Evolutionary conservation across 2,797 vertebrate species (phyloP).

Genomic region (Tauraco hartlaubi): DNA sequence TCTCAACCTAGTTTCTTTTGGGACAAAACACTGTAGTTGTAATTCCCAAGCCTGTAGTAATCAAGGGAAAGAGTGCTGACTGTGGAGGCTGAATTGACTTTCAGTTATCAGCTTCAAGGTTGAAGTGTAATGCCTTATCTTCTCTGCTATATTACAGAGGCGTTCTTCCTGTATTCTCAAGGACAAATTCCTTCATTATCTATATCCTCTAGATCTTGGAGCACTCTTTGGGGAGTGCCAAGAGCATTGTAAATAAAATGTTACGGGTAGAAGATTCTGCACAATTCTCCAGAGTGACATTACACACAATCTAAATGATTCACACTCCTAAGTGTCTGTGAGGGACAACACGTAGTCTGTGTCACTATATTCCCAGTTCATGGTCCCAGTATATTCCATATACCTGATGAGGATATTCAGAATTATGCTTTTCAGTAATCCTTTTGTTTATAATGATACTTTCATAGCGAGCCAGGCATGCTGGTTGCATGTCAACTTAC

Average conservation of each 20-base stretch:
- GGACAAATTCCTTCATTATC: slow-evolving; percentile 8
- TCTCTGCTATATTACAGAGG: neutral
- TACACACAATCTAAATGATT: neutral
- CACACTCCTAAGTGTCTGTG: neutral
- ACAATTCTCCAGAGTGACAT: neutral
- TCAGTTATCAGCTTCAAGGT: neutral
- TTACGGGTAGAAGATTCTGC: neutral
- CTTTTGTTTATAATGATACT: neutral
- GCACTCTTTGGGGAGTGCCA: neutral
- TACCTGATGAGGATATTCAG: neutral
- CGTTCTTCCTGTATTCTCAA: neutral
- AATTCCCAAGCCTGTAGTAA: neutral
- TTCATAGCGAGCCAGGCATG: neutral
- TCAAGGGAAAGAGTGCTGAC: neutral
- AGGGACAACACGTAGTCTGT: neutral
- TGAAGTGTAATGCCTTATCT: neutral
- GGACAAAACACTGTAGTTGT: neutral
- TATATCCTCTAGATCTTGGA: neutral
- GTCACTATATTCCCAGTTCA: neutral
- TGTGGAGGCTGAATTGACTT: neutral
- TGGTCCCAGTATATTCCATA: neutral
- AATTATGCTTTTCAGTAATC: neutral
- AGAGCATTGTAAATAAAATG: neutral
- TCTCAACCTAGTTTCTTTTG: neutral
- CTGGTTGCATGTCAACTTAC: neutral